phyloP scores from a whole-genome alignment of 2,888 invertebrate species.

The Hartigia nigra region DNA sequence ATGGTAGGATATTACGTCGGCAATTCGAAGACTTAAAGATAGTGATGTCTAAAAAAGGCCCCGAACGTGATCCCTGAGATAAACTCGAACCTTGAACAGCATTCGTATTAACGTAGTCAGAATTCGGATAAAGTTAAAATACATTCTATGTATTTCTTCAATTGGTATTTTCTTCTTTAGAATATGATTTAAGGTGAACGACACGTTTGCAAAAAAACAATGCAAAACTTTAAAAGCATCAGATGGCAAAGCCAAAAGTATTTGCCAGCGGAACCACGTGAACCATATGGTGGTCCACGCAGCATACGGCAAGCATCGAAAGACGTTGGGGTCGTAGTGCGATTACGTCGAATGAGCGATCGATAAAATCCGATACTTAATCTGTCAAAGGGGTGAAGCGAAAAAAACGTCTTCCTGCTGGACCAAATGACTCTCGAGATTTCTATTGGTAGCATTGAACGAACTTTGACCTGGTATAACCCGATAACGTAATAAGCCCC shows the following conservation, averaged over 20 bases:
- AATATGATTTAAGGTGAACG: not conserved
- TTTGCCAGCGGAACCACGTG: slow-evolving; percentile 35
- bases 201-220: slow-evolving; percentile 34
- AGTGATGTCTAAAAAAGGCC: no score
- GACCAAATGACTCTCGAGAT: not conserved
- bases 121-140: not conserved
- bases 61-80: not conserved
- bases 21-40: not conserved
- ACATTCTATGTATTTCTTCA: not conserved
- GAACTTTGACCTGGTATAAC: slow-evolving; percentile 32
- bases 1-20: not conserved
- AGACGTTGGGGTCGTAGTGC: slow-evolving; percentile 6
- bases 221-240: slow-evolving; percentile 37
- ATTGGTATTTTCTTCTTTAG: not conserved
- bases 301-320: slow-evolving; percentile 52
- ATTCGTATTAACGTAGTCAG: not conserved
- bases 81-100: not conserved
- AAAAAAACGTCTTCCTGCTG: not conserved
- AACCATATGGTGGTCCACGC: slow-evolving; percentile 56
- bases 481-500: slow-evolving; percentile 37
- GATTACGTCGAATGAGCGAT: not conserved
- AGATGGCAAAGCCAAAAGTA: slow-evolving; percentile 37
- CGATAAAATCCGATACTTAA: slow-evolving; percentile 7
- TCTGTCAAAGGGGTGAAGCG: not conserved
- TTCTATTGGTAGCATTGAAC: slow-evolving; percentile 6